These are phyloP conservation scores for Lepidocyrtoides sp. DNA, from an alignment of 2,888 invertebrate species.

Conservation along the genomic window DNA sequence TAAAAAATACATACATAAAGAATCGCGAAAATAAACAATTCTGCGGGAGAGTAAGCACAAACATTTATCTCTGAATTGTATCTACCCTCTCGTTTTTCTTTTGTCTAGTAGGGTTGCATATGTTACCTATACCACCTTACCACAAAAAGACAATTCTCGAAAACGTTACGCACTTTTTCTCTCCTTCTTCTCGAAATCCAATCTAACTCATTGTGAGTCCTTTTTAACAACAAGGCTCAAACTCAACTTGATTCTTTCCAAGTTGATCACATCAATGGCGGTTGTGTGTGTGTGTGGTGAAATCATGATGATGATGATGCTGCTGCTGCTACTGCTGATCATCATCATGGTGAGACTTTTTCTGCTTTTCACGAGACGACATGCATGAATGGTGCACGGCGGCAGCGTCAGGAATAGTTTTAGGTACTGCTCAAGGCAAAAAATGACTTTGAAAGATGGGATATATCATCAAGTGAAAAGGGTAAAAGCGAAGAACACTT, in stretches of 20 bases:
- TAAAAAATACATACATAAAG: not conserved
- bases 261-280: slow-evolving; percentile 5
- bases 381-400: not conserved
- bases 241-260: slow-evolving; percentile 9
- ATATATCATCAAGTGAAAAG: not conserved
- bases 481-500: not conserved
- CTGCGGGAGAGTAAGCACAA: slow-evolving; percentile 12
- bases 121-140: not conserved
- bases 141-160: slow-evolving; percentile 24
- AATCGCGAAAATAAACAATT: slow-evolving; percentile 38
- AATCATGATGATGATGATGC: not conserved
- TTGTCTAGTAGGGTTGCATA: not conserved
- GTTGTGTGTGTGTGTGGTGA: not conserved
- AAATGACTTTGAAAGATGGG: slow-evolving; percentile 9
- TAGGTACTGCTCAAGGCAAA: slow-evolving; percentile 14
- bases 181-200: not conserved
- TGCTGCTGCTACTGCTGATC: no score
- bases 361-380: not conserved
- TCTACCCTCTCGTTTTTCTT: not conserved
- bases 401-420: not conserved
- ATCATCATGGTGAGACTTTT: not conserved
- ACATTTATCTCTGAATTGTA: not conserved
- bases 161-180: slow-evolving; percentile 34
- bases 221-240: slow-evolving; percentile 29
- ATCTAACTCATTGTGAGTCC: slow-evolving; percentile 9